Percentiles rank a stretch among this genome's conserved stretches.
Conservation (phyloP, 2,888 invertebrate species). For the Apamea monoglypha region DNA sequence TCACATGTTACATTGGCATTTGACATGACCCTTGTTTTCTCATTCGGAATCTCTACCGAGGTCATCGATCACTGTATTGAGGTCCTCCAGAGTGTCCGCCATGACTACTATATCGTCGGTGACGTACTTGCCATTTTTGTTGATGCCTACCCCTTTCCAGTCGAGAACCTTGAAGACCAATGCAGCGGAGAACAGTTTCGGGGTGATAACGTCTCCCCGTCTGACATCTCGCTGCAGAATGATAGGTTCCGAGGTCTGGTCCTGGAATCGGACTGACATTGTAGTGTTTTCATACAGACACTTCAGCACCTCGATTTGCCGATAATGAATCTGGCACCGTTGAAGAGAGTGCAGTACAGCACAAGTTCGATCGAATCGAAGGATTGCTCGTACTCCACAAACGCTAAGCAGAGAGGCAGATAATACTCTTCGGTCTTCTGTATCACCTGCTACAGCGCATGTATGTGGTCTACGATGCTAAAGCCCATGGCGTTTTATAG, state of each 20-base stretch:
- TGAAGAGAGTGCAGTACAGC: too few species aligned
- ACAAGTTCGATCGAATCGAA: neutral
- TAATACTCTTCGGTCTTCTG: too few species aligned
- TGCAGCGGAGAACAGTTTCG: neutral
- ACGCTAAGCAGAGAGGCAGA: too few species aligned
- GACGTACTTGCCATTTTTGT: neutral
- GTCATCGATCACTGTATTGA: too few species aligned
- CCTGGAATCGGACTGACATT: neutral
- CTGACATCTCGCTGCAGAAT: neutral
- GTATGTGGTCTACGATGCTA: too few species aligned
- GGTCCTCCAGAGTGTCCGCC: neutral
- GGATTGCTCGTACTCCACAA: neutral
- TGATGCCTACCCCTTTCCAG: neutral
- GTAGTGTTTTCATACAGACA: neutral
- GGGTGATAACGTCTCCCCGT: neutral
- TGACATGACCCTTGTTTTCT: too few species aligned
- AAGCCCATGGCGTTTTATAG: too few species aligned
- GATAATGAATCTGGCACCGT: too few species aligned
- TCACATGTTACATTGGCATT: too few species aligned
- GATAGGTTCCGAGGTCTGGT: neutral
- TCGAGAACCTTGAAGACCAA: neutral
- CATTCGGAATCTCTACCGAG: neutral
- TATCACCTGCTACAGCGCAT: too few species aligned
- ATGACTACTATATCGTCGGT: neutral
- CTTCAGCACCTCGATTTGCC: neutral